Evolutionary conservation across 2,797 vertebrate species (phyloP).

Genomic region (Sylvia borin): DNA sequence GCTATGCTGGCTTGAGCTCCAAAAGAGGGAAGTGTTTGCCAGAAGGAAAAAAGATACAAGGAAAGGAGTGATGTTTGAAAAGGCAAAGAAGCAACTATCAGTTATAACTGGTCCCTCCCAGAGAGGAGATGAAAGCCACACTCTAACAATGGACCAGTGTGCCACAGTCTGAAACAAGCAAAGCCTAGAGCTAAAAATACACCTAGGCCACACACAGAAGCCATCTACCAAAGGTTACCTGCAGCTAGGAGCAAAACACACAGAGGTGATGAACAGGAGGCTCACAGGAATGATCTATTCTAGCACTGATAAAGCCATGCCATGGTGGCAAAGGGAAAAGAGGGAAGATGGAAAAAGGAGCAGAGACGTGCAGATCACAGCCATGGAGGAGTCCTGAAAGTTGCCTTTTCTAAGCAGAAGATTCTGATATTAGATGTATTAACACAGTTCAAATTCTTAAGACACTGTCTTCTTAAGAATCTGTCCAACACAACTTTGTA

Average conservation of each 20-base stretch:
- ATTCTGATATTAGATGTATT: neutral
- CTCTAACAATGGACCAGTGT: constrained; percentile 51
- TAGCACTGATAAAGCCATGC: constrained; percentile 25
- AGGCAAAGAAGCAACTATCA: constrained; percentile 61
- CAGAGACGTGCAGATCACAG: constrained; percentile 27
- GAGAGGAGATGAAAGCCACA: constrained; percentile 46
- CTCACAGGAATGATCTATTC: constrained; percentile 15
- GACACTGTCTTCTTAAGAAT: constrained; percentile 21
- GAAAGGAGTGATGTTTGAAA: constrained; percentile 67
- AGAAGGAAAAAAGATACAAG: constrained; percentile 67
- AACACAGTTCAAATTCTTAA: constrained; percentile 31
- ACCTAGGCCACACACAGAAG: constrained; percentile 63
- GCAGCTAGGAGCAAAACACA: constrained; percentile 52
- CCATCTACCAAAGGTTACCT: constrained; percentile 56
- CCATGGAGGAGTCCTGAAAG: constrained; percentile 17
- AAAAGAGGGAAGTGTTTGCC: constrained; percentile 63
- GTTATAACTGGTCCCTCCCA: constrained; percentile 49
- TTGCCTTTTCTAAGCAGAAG: constrained; percentile 19
- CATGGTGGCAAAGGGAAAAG: neutral
- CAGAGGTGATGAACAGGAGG: constrained; percentile 21
- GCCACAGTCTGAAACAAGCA: constrained; percentile 41
- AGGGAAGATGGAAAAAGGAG: neutral
- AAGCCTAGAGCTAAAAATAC: constrained; percentile 58
- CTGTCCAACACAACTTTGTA: neutral
- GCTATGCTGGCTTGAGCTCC: constrained; percentile 62